These are phyloP conservation scores for Montipora capricornis DNA, from an alignment of 64 coral and sea anemone genomes.

Conservation along the genomic window DNA sequence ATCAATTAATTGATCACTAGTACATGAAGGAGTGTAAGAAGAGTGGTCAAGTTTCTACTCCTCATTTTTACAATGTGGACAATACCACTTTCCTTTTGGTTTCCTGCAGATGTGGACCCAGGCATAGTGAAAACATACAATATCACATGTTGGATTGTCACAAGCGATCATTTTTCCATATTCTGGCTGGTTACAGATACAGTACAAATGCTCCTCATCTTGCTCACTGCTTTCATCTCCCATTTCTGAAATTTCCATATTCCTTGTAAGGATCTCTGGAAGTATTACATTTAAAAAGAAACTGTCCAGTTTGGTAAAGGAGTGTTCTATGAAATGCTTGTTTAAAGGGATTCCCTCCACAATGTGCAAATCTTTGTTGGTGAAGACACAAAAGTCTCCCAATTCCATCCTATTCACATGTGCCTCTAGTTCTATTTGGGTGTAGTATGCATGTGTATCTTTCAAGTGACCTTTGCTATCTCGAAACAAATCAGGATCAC, in stretches of 20 bases:
- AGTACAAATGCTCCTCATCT: too few species aligned
- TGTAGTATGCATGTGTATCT: conserved; percentile 58
- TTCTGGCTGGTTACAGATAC: too few species aligned
- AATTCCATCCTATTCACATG: conserved; percentile 51
- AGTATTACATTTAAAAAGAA: conserved; percentile 21
- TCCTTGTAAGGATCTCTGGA: conserved; percentile 34
- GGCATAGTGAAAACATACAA: too few species aligned
- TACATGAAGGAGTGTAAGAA: too few species aligned
- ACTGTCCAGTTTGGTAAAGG: conserved; percentile 16
- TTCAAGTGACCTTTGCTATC: conserved; percentile 35
- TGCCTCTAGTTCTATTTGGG: conserved; percentile 52
- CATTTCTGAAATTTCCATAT: background rate
- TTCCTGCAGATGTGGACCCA: too few species aligned
- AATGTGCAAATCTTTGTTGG: background rate
- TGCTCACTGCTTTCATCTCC: background rate
- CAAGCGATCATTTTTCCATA: too few species aligned
- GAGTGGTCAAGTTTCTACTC: too few species aligned
- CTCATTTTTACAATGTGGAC: too few species aligned
- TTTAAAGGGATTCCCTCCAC: conserved; percentile 41
- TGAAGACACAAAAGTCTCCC: conserved; percentile 44
- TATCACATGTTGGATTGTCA: too few species aligned
- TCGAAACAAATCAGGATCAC: conserved; percentile 40
- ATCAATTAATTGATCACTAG: too few species aligned
- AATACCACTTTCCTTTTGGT: too few species aligned
- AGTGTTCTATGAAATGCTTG: background rate